Percentiles rank a stretch among this genome's conserved stretches.
phyloP scores from a whole-genome alignment of 2,888 invertebrate species.

The Lasioglossum oenotherae region DNA sequence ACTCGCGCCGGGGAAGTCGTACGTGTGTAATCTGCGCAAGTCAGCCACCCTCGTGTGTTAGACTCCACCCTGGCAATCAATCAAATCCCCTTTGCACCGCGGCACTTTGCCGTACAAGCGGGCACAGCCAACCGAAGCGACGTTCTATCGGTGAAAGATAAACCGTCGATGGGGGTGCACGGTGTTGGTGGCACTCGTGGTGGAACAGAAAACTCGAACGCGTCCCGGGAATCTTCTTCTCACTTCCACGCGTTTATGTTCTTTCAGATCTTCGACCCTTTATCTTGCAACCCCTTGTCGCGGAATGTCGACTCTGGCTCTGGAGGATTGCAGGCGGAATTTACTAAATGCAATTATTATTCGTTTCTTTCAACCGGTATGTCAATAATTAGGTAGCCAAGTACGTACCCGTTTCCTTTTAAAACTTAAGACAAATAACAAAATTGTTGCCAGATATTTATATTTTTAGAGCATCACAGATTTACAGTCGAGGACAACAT shows the following conservation, averaged over 20 bases:
- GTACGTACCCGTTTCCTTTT: not conserved
- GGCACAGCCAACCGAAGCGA: constrained; percentile 61
- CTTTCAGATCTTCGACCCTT: not conserved
- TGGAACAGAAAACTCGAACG: constrained; percentile 38
- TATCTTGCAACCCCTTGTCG: not conserved
- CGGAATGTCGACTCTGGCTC: not conserved
- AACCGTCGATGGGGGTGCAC: constrained; percentile 44
- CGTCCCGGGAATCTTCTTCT: not conserved
- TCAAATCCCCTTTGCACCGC: constrained; percentile 68
- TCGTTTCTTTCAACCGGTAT: not conserved
- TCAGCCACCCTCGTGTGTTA: constrained; percentile 74
- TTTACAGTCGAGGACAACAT: too few species aligned
- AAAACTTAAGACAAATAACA: not conserved
- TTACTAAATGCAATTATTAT: not conserved
- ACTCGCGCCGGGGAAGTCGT: constrained; percentile 47
- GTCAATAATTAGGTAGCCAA: not conserved
- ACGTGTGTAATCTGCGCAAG: constrained; percentile 72
- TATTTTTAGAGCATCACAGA: too few species aligned
- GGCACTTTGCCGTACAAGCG: constrained; percentile 36
- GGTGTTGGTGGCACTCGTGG: constrained; percentile 45
- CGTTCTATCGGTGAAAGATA: constrained; percentile 67
- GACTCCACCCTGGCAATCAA: constrained; percentile 81
- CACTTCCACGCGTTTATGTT: not conserved
- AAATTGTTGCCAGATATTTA: too few species aligned
- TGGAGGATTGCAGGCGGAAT: not conserved